phyloP scores from a whole-genome alignment of 2,113 vertebrate species.

The Oryzias melastigma region DNA sequence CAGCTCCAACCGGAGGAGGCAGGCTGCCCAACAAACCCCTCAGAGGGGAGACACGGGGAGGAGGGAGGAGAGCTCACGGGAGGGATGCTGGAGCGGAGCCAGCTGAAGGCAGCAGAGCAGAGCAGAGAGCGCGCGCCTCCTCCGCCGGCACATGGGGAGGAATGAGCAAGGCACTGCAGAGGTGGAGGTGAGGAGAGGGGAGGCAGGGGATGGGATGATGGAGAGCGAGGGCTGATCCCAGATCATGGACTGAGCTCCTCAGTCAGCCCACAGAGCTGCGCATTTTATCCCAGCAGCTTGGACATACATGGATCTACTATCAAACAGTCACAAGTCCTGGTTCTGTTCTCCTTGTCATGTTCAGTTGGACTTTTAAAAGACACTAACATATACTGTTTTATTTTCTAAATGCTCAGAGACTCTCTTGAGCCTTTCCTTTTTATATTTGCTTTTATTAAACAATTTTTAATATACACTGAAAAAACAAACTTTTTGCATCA shows the following conservation, averaged over 20 bases:
- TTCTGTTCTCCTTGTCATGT: too few species aligned
- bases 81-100: constrained; percentile 57
- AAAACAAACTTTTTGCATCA: too few species aligned
- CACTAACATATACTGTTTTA: too few species aligned
- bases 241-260: constrained; percentile 26
- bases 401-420: too few species aligned
- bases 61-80: constrained; percentile 24
- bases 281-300: too few species aligned
- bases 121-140: constrained; percentile 44
- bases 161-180: constrained; percentile 67
- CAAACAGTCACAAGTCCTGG: too few species aligned
- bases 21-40: constrained; percentile 45
- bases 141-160: constrained; percentile 33
- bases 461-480: too few species aligned
- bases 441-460: too few species aligned
- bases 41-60: constrained; percentile 32
- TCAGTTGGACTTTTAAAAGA: too few species aligned
- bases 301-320: too few species aligned
- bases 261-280: too few species aligned
- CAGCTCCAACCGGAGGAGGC: constrained; percentile 42
- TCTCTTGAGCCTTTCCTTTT: too few species aligned
- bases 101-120: constrained; percentile 51
- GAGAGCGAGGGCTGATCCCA: constrained; percentile 21
- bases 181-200: constrained; percentile 43
- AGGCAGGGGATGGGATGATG: constrained; percentile 17